These are phyloP conservation scores for Geophilus truncorum DNA, from an alignment of 2,888 invertebrate genomes.

Conservation along the genomic window DNA sequence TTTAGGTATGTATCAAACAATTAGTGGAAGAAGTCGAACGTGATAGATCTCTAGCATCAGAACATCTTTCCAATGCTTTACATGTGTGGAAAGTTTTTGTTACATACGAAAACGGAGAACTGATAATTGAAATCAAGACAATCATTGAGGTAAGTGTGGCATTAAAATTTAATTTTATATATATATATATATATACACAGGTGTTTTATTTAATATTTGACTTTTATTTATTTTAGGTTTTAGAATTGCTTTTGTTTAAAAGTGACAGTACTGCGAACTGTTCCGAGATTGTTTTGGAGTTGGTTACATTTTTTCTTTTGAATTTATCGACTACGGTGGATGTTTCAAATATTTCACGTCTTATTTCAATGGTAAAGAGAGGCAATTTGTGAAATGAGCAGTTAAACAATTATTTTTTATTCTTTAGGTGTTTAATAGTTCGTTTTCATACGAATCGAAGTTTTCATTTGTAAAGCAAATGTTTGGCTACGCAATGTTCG, in stretches of 20 bases:
- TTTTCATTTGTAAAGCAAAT: constrained; percentile 34
- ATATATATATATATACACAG: no score
- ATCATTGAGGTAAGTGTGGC: not conserved
- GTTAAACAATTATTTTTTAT: constrained; percentile 45
- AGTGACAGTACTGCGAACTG: not conserved
- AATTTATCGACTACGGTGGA: not conserved
- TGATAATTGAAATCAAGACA: not conserved
- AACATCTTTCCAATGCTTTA: not conserved
- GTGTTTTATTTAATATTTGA: not conserved
- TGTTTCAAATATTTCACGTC: not conserved
- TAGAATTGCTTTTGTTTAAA: not conserved
- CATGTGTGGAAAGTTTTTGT: not conserved
- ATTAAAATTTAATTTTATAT: not conserved
- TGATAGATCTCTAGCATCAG: not conserved
- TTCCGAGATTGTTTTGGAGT: not conserved
- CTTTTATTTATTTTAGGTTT: not conserved
- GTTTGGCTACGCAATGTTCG: constrained; percentile 39
- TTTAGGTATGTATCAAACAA: not conserved
- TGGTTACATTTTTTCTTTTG: not conserved
- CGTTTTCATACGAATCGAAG: constrained; percentile 4
- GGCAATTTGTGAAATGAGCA: not conserved
- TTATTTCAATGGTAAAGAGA: not conserved
- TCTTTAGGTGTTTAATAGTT: constrained; percentile 46
- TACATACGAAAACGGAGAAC: not conserved
- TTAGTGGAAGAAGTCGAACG: not conserved